Evolutionary conservation across 2,113 vertebrate species (phyloP), one percentile per base, ranked within the genome.

Genomic region (Tychaedon coryphoeus): DNA sequence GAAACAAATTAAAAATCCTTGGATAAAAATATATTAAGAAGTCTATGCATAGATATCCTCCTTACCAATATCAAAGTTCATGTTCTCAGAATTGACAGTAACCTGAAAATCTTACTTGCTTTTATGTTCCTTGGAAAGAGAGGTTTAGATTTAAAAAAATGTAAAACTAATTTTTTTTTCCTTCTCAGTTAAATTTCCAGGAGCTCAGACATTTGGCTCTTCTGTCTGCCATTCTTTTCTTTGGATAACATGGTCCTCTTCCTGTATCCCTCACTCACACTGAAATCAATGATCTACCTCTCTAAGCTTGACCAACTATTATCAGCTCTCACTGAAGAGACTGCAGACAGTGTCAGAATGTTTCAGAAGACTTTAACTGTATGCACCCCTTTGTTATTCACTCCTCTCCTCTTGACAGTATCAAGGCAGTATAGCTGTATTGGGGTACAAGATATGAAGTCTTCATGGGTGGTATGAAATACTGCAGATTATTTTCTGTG

Each of bases 71-170:
- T 42, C 6, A 72, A 61, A 72, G 14, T 65, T 64, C 9, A 19
- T 29, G 4, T 12, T 31, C 12, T 31, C 10, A 50, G 23, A 82
- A 45, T 5, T 38, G 5, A 34, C 23, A 73, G 22, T 19, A 14
- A 67, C 47, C 22, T 72, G 45, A 88, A 79, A 88, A 85, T 50
- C 3, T 69, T 15, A 7, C 6, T 42, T 66, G 6, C 16, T 6
- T 40, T 61, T 38, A 48, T n/a, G 19, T 48, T 74, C 26, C 24
- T 73, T 74, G 19, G 58, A 77, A 70, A 65, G 7, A 56, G 9
- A 7, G 1, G 1, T 19, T 78, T 71, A 0, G 0, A 47, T 51
- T 70, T 6, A 73, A 65, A 54, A 65, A 34, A 43, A 19, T 0
- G 9, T 43, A 5, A 71, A 67, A 56, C 4, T 50, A 19, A 16